phyloP scores from a whole-genome alignment of 2,888 invertebrate genomes.

The Limnephilus rhombicus region DNA sequence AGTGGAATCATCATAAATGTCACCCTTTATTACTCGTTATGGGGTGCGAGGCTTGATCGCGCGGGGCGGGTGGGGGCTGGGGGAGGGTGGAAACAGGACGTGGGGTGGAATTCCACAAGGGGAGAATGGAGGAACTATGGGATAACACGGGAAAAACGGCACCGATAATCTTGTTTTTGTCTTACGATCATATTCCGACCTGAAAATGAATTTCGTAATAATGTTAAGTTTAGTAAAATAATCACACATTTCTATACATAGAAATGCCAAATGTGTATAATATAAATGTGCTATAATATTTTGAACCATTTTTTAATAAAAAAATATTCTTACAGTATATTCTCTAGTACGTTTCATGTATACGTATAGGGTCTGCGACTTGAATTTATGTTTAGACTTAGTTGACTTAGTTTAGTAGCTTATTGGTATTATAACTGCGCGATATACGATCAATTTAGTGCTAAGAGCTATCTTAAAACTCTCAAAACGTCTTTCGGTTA shows the following conservation, averaged over 20 bases:
- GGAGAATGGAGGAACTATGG: slow-evolving; percentile 3
- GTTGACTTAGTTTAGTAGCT: neutral
- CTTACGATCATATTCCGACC: neutral
- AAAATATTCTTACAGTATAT: neutral
- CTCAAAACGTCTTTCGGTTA: too few species aligned
- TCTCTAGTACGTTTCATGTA: neutral
- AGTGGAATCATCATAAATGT: slow-evolving; percentile 55
- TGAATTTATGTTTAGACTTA: neutral
- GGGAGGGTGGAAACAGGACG: slow-evolving; percentile 13
- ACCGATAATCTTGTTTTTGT: neutral
- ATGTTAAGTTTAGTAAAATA: neutral
- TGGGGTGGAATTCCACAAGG: neutral
- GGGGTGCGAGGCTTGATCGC: slow-evolving; percentile 21
- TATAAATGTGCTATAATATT: neutral
- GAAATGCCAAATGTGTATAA: neutral
- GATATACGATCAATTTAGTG: too few species aligned
- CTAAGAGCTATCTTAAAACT: too few species aligned
- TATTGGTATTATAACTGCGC: neutral
- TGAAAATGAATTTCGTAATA: neutral
- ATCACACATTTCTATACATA: neutral
- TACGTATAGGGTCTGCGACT: neutral
- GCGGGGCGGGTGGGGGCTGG: neutral
- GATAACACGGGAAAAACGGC: slow-evolving; percentile 13
- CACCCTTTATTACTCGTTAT: slow-evolving; percentile 55
- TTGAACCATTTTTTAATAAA: neutral